phyloP scores from a whole-genome alignment of 2,797 vertebrate genomes.

The Cyprinella venusta region DNA sequence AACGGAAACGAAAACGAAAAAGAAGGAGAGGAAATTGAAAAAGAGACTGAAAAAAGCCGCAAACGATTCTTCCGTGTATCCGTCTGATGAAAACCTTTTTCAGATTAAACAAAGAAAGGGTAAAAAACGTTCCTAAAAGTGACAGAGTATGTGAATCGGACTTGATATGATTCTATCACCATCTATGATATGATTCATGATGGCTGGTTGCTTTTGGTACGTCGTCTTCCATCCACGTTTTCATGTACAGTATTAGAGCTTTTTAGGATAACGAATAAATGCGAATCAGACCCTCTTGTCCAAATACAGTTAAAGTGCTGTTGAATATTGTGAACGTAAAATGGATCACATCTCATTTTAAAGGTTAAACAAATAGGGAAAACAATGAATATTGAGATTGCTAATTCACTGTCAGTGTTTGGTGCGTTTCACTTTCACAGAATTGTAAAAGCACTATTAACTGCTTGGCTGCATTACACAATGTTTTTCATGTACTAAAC shows the following conservation, averaged over 20 bases:
- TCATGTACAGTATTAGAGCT: background rate
- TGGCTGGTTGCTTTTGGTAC: background rate
- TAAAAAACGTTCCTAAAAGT: background rate
- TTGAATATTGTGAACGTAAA: background rate
- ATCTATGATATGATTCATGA: too few species aligned
- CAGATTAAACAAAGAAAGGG: constrained; percentile 74
- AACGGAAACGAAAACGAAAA: background rate
- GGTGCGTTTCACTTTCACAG: background rate
- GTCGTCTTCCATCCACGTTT: background rate
- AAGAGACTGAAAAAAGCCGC: constrained; percentile 47
- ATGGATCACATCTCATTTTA: background rate
- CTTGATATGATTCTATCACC: background rate
- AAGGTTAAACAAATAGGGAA: background rate
- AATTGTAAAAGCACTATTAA: background rate
- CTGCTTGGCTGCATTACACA: background rate
- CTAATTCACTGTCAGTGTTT: background rate
- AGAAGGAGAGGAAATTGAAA: constrained; percentile 49
- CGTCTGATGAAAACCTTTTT: constrained; percentile 77
- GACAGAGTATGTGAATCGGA: background rate
- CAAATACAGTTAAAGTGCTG: background rate
- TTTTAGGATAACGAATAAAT: background rate
- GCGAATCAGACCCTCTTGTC: background rate
- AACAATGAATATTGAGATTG: background rate
- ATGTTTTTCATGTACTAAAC: background rate
- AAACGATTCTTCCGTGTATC: constrained; percentile 50